Evolutionary conservation across 2,888 invertebrate species (phyloP).

Genomic region (Athalia circularis): DNA sequence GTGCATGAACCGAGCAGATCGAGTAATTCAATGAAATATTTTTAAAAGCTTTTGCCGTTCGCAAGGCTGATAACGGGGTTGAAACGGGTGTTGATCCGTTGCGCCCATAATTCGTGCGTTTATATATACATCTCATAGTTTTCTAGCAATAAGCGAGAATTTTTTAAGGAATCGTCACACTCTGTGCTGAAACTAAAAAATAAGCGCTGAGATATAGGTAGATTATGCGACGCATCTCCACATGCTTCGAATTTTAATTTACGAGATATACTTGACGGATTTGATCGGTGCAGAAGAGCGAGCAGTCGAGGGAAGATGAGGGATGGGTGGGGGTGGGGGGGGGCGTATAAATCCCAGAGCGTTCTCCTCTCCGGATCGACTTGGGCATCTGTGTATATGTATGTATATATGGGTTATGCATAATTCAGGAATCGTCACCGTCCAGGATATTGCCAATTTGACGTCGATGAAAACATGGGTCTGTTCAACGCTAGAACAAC

Average conservation of each 20-base stretch:
- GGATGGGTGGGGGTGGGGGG: too few species aligned
- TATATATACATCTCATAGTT: not conserved
- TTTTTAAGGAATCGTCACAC: too few species aligned
- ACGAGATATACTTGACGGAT: too few species aligned
- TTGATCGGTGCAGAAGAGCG: too few species aligned
- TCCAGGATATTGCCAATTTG: slow-evolving; percentile 75
- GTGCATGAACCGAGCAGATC: not conserved
- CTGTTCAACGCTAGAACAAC: slow-evolving; percentile 58
- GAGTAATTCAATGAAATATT: not conserved
- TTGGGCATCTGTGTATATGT: not conserved
- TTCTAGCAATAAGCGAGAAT: not conserved
- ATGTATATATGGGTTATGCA: slow-evolving; percentile 67
- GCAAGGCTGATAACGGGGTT: not conserved
- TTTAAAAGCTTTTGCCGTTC: not conserved
- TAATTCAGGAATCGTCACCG: slow-evolving; percentile 74
- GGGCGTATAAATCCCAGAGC: not conserved
- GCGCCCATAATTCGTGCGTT: not conserved
- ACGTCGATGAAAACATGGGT: slow-evolving; percentile 74
- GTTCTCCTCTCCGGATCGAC: slow-evolving; percentile 13
- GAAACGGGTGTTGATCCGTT: not conserved
- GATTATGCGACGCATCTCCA: too few species aligned
- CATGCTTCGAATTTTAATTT: too few species aligned
- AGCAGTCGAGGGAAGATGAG: too few species aligned
- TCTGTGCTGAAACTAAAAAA: too few species aligned
- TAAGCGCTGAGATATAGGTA: too few species aligned